These are phyloP conservation scores for Cydia pomonella DNA, from an alignment of 1,140 invertebrate genomes.

Conservation along the genomic window DNA sequence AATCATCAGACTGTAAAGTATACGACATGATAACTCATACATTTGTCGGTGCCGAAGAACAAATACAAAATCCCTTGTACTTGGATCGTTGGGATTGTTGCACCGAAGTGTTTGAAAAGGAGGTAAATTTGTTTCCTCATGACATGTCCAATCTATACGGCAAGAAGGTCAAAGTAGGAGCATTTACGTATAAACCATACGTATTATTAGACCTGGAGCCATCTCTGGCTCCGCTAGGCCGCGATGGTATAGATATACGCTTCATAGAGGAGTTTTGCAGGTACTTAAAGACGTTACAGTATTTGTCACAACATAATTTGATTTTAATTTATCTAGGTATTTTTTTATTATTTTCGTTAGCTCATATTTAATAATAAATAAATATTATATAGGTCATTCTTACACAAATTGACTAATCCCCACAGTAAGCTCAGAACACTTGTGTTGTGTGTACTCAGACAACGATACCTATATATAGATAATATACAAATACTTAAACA, in stretches of 20 bases:
- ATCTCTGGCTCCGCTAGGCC: constrained; percentile 45
- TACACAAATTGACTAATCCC: no score
- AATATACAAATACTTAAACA: no score
- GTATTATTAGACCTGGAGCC: constrained; percentile 64
- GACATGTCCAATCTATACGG: constrained; percentile 65
- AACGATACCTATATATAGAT: no score
- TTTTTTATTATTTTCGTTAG: no score
- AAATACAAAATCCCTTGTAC: constrained; percentile 44
- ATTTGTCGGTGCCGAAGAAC: constrained; percentile 54
- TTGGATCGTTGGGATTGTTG: constrained; percentile 67
- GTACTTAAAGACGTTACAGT: constrained; percentile 42
- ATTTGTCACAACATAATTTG: no score
- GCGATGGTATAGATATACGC: constrained; percentile 69
- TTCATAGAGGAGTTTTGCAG: constrained; percentile 73
- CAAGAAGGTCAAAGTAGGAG: constrained; percentile 63
- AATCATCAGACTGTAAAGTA: constrained; percentile 40
- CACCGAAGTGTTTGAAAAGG: constrained; percentile 50
- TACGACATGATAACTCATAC: constrained; percentile 67
- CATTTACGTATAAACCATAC: constrained; percentile 73
- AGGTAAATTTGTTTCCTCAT: constrained; percentile 64
- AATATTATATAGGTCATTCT: no score
- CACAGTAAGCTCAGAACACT: no score
- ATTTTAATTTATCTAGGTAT: no score
- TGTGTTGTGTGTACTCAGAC: no score
- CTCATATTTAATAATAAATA: no score